phyloP scores from a whole-genome alignment of 1,140 invertebrate genomes.

The Scylla paramamosain region DNA sequence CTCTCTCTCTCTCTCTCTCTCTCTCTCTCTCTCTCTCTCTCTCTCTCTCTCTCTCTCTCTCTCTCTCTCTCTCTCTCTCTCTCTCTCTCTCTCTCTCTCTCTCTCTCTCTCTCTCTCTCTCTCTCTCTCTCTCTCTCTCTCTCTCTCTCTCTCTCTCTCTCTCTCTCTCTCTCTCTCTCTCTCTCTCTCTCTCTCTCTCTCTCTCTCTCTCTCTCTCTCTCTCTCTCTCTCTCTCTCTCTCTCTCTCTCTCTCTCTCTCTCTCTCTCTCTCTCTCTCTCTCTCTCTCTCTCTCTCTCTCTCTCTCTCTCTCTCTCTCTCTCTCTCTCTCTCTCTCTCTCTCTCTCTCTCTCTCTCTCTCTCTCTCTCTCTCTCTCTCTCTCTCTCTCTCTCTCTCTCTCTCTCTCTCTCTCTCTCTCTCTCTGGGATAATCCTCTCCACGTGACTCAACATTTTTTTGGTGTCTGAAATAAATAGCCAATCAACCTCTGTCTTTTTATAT shows the following conservation, averaged over 20 bases:
- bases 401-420: neutral
- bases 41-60: neutral
- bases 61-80: neutral
- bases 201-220: conserved; percentile 23
- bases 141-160: conserved; percentile 24
- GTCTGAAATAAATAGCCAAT: too few relatives aligned
- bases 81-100: conserved; percentile 24
- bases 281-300: neutral
- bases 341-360: neutral
- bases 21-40: neutral
- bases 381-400: conserved; percentile 21
- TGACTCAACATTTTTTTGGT: too few relatives aligned
- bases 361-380: neutral
- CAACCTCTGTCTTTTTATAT: too few relatives aligned
- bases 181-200: neutral
- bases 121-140: neutral
- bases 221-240: neutral
- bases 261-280: conserved; percentile 22
- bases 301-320: neutral
- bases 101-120: neutral
- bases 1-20: neutral
- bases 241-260: neutral
- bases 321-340: conserved; percentile 22
- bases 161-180: neutral
- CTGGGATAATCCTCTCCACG: too few relatives aligned